These are phyloP conservation scores for Clarias platycephalus DNA, from an alignment of 2,797 vertebrate species.

Conservation along the genomic window DNA sequence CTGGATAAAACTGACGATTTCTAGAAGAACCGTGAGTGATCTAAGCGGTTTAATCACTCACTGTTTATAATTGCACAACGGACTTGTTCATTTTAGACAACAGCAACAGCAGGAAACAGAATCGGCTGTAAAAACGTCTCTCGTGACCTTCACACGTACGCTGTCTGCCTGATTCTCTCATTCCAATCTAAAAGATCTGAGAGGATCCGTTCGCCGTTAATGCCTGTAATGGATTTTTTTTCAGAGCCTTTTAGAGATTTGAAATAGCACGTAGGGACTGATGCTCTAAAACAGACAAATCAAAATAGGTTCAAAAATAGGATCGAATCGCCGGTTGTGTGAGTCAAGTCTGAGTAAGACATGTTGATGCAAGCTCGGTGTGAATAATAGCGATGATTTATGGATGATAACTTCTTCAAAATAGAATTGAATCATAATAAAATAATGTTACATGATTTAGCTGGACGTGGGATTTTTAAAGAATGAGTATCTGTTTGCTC, in stretches of 20 bases:
- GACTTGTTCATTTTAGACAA: background rate
- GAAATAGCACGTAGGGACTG: constrained; percentile 3
- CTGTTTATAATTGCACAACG: background rate
- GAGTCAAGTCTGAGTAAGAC: background rate
- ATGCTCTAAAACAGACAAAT: constrained; percentile 4
- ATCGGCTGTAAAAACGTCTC: background rate
- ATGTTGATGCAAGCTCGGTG: background rate
- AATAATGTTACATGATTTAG: background rate
- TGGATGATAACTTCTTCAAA: background rate
- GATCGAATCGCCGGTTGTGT: background rate
- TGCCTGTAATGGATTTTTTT: constrained; percentile 19
- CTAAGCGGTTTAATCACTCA: background rate
- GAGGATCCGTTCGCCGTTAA: constrained; percentile 17
- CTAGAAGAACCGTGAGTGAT: background rate
- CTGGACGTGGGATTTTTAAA: background rate
- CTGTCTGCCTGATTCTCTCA: background rate
- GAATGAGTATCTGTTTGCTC: background rate
- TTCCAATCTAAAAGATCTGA: constrained; percentile 8
- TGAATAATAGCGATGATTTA: background rate
- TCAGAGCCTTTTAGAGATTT: constrained; percentile 12
- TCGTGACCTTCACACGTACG: constrained; percentile 12
- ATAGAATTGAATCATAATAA: background rate
- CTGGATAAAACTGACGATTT: background rate
- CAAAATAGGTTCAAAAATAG: constrained; percentile 2
- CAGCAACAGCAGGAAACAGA: background rate